A percentile compares a stretch with the other conserved stretches of the same genome.
Evolutionary conservation across 2,888 invertebrate genomes (phyloP).

Genomic region (Drosophila quinaria): DNA sequence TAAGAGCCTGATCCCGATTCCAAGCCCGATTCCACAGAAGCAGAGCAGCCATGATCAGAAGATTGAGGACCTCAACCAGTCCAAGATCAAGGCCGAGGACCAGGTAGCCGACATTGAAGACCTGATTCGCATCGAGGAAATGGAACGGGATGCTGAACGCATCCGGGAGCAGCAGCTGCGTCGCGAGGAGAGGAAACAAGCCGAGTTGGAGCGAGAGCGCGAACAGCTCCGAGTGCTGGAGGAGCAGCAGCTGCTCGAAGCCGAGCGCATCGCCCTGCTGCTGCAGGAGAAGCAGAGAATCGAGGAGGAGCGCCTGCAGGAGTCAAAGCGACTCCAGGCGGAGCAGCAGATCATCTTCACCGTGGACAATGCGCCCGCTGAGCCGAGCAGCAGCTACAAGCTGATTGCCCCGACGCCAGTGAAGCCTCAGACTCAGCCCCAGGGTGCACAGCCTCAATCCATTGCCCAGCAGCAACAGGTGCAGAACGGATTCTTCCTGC

Average conservation of each 20-base stretch:
- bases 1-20: slow-evolving; percentile 38
- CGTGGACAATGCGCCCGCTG: not conserved
- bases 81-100: slow-evolving; percentile 59
- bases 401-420: slow-evolving; percentile 14
- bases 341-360: slow-evolving; percentile 23
- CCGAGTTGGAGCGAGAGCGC: slow-evolving; percentile 64
- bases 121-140: slow-evolving; percentile 51
- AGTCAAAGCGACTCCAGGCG: slow-evolving; percentile 35
- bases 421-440: slow-evolving; percentile 28
- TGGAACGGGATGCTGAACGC: slow-evolving; percentile 47
- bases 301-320: slow-evolving; percentile 54
- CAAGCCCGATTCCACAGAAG: slow-evolving; percentile 8
- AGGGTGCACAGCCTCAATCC: slow-evolving; percentile 27
- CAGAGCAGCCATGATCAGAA: slow-evolving; percentile 17
- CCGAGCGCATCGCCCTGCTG: slow-evolving; percentile 61
- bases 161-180: slow-evolving; percentile 64
- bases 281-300: slow-evolving; percentile 54
- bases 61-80: slow-evolving; percentile 42
- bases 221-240: slow-evolving; percentile 66
- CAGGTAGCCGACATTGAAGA: slow-evolving; percentile 63
- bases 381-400: slow-evolving; percentile 21
- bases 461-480: slow-evolving; percentile 66
- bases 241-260: slow-evolving; percentile 59
- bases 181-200: slow-evolving; percentile 61
- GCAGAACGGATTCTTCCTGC: slow-evolving; percentile 70